Conservation (phyloP, 2,797 vertebrate genomes). For the Sebastes steindachneri region DNA sequence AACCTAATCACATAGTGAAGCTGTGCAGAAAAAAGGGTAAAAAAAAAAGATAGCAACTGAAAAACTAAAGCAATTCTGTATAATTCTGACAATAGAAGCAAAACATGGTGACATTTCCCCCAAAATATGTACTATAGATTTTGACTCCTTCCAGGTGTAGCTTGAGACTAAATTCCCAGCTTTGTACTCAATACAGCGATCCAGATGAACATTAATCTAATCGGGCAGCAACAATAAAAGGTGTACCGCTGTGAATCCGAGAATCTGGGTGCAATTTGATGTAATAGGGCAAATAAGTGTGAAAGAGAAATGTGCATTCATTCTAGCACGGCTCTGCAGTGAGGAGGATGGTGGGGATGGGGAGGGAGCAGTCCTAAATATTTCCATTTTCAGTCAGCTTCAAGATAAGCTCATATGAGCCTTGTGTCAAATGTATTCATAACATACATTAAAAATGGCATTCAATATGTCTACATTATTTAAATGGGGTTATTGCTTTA, state of each 20-base stretch:
- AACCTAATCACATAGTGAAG: constrained; percentile 69
- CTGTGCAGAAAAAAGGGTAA: constrained; percentile 29
- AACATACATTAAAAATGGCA: constrained; percentile 68
- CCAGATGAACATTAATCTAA: constrained; percentile 30
- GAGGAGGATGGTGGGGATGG: not conserved
- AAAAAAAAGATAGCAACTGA: constrained; percentile 4
- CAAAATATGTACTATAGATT: not conserved
- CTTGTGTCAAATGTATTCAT: constrained; percentile 61
- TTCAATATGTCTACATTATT: constrained; percentile 63
- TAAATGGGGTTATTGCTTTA: constrained; percentile 53
- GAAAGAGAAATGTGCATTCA: constrained; percentile 3
- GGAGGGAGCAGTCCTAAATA: constrained; percentile 21
- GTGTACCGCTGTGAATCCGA: constrained; percentile 2
- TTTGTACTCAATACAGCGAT: not conserved
- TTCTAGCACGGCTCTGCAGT: constrained; percentile 19
- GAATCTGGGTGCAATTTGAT: constrained; percentile 42
- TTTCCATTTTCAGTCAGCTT: constrained; percentile 47
- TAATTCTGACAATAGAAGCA: not conserved
- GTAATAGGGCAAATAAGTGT: constrained; percentile 49
- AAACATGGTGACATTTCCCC: not conserved
- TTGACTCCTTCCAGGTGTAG: not conserved
- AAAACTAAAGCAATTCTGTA: not conserved
- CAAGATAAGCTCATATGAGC: constrained; percentile 40
- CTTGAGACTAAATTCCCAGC: not conserved
- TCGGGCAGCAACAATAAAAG: constrained; percentile 33